Percentiles rank a stretch among this genome's conserved stretches.
Conservation (phyloP, 2,888 invertebrate species). For the Cephus pygmeus region DNA sequence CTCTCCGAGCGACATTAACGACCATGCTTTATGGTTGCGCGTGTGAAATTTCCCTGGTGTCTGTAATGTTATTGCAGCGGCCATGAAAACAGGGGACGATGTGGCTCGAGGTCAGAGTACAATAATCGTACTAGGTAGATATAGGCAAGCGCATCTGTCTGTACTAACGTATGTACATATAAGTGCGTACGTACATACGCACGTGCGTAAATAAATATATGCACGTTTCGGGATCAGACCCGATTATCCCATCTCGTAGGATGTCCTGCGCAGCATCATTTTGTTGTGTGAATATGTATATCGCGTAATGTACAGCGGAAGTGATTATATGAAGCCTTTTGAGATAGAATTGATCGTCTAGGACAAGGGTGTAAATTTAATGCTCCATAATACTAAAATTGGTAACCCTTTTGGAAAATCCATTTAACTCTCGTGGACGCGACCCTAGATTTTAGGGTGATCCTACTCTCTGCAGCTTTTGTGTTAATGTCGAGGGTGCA, state of each 20-base stretch:
- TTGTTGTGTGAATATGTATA: neutral
- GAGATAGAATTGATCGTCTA: neutral
- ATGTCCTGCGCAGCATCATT: neutral
- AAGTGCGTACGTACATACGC: neutral
- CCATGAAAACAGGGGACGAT: neutral
- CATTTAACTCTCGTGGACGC: neutral
- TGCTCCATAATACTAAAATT: neutral
- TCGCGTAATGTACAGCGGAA: neutral
- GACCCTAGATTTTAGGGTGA: neutral
- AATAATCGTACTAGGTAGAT: slow-evolving; percentile 6
- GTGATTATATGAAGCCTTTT: neutral
- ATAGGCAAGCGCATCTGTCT: slow-evolving; percentile 1
- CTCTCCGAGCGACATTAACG: neutral
- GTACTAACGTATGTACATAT: neutral
- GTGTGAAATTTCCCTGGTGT: neutral
- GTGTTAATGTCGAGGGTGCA: neutral
- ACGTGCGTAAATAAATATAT: slow-evolving; percentile 4
- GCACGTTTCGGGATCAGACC: neutral
- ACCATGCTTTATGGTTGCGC: neutral
- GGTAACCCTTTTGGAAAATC: neutral
- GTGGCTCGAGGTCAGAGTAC: neutral
- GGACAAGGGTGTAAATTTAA: neutral
- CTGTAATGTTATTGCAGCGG: slow-evolving; percentile 21
- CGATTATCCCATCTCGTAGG: neutral
- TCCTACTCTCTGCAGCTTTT: neutral